Conservation (phyloP, 1,140 invertebrate genomes). For the Drosophila miranda region DNA sequence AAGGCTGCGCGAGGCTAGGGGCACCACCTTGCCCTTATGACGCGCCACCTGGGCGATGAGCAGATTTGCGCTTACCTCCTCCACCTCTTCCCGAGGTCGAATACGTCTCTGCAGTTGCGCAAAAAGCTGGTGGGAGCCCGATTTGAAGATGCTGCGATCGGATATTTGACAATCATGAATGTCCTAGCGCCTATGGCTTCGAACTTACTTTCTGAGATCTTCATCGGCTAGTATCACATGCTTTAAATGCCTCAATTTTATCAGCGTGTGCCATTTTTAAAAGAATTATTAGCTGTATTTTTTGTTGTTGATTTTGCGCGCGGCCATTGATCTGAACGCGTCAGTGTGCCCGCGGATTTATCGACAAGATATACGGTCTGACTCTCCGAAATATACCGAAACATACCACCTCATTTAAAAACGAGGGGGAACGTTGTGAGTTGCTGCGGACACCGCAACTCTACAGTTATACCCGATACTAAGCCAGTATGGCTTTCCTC, state of each 20-base stretch:
- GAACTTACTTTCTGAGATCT: constrained; percentile 65
- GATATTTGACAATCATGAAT: neutral
- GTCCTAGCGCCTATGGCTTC: neutral
- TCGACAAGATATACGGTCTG: too few relatives aligned
- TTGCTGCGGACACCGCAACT: too few relatives aligned
- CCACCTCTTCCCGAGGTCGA: constrained; percentile 56
- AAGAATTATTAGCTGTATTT: too few relatives aligned
- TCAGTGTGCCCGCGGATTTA: too few relatives aligned
- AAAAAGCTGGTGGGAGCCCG: constrained; percentile 61
- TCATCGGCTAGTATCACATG: constrained; percentile 71
- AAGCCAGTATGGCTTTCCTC: too few relatives aligned
- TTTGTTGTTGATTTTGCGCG: too few relatives aligned
- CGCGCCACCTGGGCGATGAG: constrained; percentile 58
- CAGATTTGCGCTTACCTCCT: constrained; percentile 61
- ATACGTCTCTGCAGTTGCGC: constrained; percentile 58
- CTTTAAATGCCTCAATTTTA: constrained; percentile 51
- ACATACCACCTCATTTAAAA: too few relatives aligned
- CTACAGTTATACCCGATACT: too few relatives aligned
- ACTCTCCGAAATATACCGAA: too few relatives aligned
- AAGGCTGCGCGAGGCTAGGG: constrained; percentile 52
- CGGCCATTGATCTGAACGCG: too few relatives aligned
- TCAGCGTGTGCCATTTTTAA: constrained; percentile 56
- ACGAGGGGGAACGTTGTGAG: too few relatives aligned
- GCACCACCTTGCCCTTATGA: constrained; percentile 55
- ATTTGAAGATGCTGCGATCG: constrained; percentile 68